phyloP scores from a whole-genome alignment of 2,113 vertebrate species.

The Petaurus breviceps region DNA sequence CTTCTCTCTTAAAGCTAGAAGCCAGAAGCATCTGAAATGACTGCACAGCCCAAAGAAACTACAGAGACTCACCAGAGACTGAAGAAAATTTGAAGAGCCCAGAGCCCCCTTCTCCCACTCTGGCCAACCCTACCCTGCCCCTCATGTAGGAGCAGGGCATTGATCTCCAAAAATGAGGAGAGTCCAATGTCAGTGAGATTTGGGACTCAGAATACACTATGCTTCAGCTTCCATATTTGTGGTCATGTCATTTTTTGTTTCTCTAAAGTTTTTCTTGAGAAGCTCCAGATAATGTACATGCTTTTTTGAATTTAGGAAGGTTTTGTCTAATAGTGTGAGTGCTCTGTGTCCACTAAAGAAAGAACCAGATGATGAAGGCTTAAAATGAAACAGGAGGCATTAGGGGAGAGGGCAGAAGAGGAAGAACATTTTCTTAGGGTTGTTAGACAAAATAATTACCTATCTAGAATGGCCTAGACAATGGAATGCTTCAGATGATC shows the following conservation, averaged over 20 bases:
- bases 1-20: neutral
- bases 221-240: neutral
- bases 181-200: neutral
- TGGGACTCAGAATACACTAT: neutral
- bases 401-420: neutral
- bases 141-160: neutral
- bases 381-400: neutral
- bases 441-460: neutral
- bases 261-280: neutral
- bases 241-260: neutral
- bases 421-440: neutral
- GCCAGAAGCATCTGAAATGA: neutral
- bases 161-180: neutral
- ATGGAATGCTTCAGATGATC: neutral
- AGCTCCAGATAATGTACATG: neutral
- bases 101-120: neutral
- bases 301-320: neutral
- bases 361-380: neutral
- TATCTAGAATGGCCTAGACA: neutral
- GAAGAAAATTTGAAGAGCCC: no score
- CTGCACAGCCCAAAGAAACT: neutral
- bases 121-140: neutral
- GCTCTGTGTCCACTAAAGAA: neutral
- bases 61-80: neutral
- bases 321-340: neutral